Percentiles rank a stretch among this genome's conserved stretches.
These are phyloP conservation scores for Onychomys leucogaster DNA, from an alignment of 2,797 vertebrate genomes.

Conservation along the genomic window DNA sequence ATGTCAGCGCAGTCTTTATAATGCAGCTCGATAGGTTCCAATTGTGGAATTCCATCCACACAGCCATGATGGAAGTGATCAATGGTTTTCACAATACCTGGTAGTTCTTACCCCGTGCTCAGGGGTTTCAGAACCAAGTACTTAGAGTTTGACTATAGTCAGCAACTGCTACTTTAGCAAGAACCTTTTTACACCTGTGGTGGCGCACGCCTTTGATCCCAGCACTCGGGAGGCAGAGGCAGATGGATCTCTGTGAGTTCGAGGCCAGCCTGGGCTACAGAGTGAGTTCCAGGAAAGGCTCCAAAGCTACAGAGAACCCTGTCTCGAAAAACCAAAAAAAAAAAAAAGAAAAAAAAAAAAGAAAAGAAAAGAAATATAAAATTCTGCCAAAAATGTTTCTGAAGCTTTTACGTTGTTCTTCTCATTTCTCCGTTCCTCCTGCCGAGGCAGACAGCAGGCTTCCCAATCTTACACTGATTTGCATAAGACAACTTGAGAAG, in stretches of 20 bases:
- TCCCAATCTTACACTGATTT: not conserved
- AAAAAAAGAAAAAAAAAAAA: no score
- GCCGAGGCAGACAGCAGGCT: not conserved
- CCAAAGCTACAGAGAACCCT: no score
- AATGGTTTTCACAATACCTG: constrained; percentile 86
- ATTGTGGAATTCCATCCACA: constrained; percentile 85
- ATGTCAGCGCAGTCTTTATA: constrained; percentile 81
- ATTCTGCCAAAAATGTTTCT: not conserved
- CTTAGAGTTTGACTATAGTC: constrained; percentile 76
- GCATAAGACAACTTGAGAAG: constrained; percentile 3
- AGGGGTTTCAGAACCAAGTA: constrained; percentile 68
- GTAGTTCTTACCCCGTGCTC: constrained; percentile 81
- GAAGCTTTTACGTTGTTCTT: not conserved
- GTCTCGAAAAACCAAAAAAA: no score
- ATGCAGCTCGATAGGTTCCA: constrained; percentile 84
- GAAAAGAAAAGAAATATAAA: constrained; percentile 4
- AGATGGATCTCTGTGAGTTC: not conserved
- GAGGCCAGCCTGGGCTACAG: not conserved
- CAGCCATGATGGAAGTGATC: constrained; percentile 84
- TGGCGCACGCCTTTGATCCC: not conserved
- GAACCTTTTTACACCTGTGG: constrained; percentile 72
- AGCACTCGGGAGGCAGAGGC: not conserved
- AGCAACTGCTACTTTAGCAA: constrained; percentile 79
- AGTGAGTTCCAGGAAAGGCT: not conserved
- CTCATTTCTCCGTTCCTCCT: constrained; percentile 11